These are phyloP conservation scores for Coreius guichenoti DNA, from an alignment of 2,797 vertebrate species.

Conservation along the genomic window DNA sequence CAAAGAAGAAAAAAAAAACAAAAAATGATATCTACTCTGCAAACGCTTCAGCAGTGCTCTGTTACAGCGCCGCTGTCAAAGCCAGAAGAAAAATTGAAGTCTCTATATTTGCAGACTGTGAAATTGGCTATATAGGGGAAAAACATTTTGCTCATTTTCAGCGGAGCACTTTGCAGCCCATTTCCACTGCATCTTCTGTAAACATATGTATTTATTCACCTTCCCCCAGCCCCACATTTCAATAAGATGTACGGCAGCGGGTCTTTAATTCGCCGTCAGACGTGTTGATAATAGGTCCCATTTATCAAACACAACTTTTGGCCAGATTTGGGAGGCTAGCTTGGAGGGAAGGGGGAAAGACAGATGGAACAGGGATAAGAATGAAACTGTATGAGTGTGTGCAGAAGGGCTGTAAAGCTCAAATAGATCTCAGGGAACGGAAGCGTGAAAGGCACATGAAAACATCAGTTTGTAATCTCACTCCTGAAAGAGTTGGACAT, in stretches of 20 bases:
- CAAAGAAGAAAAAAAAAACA: conserved; percentile 12
- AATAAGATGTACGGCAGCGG: conserved; percentile 58
- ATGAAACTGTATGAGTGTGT: conserved; percentile 45
- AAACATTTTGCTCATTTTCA: conserved; percentile 39
- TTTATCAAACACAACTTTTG: conserved; percentile 60
- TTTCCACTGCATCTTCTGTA: conserved; percentile 53
- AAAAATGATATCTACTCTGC: background rate
- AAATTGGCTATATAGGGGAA: conserved; percentile 55
- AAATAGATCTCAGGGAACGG: conserved; percentile 43
- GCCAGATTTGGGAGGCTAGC: conserved; percentile 52
- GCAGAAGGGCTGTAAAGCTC: conserved; percentile 15
- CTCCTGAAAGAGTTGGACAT: conserved; percentile 39
- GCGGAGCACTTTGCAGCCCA: conserved; percentile 42
- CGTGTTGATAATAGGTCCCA: conserved; percentile 61
- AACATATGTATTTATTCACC: conserved; percentile 63
- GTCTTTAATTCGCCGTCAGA: conserved; percentile 62
- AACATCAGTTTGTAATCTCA: conserved; percentile 57
- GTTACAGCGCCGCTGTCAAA: conserved; percentile 49
- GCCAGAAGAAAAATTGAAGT: conserved; percentile 52
- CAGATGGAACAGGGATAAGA: conserved; percentile 49
- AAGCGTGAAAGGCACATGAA: conserved; percentile 52
- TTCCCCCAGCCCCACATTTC: conserved; percentile 52
- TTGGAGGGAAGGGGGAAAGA: conserved; percentile 32
- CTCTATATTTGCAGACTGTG: conserved; percentile 61
- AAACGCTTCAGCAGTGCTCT: conserved; percentile 37